Evolutionary conservation across 2,113 vertebrate genomes (phyloP), one percentile per base, ranked within the genome.

Genomic region (Silurus asotus): DNA sequence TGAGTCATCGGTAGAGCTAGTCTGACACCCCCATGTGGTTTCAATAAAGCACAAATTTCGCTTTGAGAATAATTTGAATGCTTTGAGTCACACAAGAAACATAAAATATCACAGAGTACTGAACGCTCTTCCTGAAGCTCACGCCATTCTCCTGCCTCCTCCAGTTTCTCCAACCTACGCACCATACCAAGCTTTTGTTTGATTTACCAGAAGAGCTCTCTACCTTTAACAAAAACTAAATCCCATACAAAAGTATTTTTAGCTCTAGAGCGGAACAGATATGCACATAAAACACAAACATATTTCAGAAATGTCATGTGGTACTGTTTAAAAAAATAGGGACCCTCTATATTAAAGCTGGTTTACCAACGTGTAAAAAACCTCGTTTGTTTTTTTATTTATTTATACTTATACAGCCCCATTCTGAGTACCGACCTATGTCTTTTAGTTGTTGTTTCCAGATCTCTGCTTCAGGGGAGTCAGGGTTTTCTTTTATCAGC

Each of bases 401-500:
- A 37, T 37, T 37, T 37, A 37, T 37, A 37, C 5, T 6, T 0
- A 1, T 25, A 15, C 8, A 14, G 13, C 13, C 6, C n/a, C n/a
- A 28, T 17, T 25, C n/a, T 28, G n/a, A 13, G 6, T 55, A 94
- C 96, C 91, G 94, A 99, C 98, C 96, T 78, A 99, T 96, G 56
- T 99, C 97, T 9, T 96, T 95, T 84, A 98, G 96, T 93, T 97
- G 97, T 89, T 96, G 94, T 91, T 95, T 97, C 98, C 98, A 99
- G 78, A 90, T 94, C 74, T 95, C 95, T 15, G 95, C 96, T 92
- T 99, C 98, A 4, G 97, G 96, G 48, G 97, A 97, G 77, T 97
- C 96, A 0, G 97, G 97, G 51, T 98, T 96, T 88, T 96, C 95
- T 83, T 93, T 90, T 28, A 99, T 93, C 85, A 99, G 94, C 87